Evolutionary conservation across 2,888 invertebrate species (phyloP), one percentile per base, ranked within the genome.

Genomic region (Nasonia oneida): DNA sequence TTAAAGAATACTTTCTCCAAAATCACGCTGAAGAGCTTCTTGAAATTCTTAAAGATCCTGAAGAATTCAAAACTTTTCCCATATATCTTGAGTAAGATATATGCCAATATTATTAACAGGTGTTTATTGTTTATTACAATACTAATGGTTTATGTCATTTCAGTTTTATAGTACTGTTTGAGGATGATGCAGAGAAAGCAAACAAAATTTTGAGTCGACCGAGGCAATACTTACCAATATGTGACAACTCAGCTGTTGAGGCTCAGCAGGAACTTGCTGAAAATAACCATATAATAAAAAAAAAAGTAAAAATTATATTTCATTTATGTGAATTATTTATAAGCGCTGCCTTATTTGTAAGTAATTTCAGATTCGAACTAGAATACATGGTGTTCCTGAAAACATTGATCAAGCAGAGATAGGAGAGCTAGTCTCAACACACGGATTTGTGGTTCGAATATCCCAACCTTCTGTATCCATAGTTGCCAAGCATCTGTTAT

Each of bases 381-480:
- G 93, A 90, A 90, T 93, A 75, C 90, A 88, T n/a, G 90, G 90
- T 4, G 89, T 92, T 57, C 92, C 92, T 33, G 87, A 97, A 83
- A 96, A 96, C 93, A 94, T 98, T 47, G 95, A 96, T 91, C 88
- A 90, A 23, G 90, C 90, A 29, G 89, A 90, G 79, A 91, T 92
- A 73, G 93, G 93, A 0, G 91, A 92, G 61, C 87, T 93, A n/a
- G 89, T 93, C 76, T 90, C 90, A 18, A 91, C 90, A 91, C 88
- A 93, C 94, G 98, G 98, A 3, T 97, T 97, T 80, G 96, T 97
- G 61, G 96, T 97, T 39, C 94, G 97, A 91, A 96, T 96, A 73
- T 96, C 97, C 0, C 95, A 96, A 88, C 94, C 96, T 10, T 97
- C 96, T 93, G 95, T 98, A 94, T 93, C 98, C 83, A 97, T 97